Evolutionary conservation across 2,888 invertebrate genomes (phyloP), one percentile per base, ranked within the genome.

Genomic region (Ashinkailepas kermadecensis): DNA sequence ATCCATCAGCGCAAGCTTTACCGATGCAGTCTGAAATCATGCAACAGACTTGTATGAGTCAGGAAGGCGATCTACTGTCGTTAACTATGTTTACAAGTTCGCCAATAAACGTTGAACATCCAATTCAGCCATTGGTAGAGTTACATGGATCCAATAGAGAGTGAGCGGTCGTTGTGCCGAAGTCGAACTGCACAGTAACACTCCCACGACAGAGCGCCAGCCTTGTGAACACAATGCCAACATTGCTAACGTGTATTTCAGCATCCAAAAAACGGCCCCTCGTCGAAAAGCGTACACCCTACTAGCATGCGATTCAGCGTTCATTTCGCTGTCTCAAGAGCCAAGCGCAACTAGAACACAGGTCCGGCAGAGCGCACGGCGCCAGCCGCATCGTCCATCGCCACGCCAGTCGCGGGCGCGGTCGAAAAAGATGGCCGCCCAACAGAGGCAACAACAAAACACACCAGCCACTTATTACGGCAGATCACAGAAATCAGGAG

Each of bases 181-280:
- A 39, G 39, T 39, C 39, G 4, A 39, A 39, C 39, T 4, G 4
- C 39, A 39, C 39, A 39, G 39, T 4, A 39, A 39, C 39, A 39
- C 39, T 39, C 39, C 39, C 39, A 1, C 39, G 2, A 4, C 39
- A 39, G 39, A 39, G 39, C 4, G 39, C 39, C 39, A 39, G 39
- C 39, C 39, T 39, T 39, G 39, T 4, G 39, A 39, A 4, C 39
- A 39, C 39, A 39, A 4, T 18, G 13, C 62, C 62, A 62, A 62
- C 62, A 62, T 70, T 70, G 70, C 70, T 70, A 70, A 70, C 70
- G 70, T 70, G 70, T 70, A 70, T 70, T 67, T 70, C 70, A 15
- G 70, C 70, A 70, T 70, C 39, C 70, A 70, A 70, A 65, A 70
- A 70, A 23, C 15, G 70, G 7, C 39, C 23, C 39, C 39, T 39